Evolutionary conservation across 2,797 vertebrate species (phyloP), one percentile per base, ranked within the genome.

Genomic region (Tokudaia muenninki): DNA sequence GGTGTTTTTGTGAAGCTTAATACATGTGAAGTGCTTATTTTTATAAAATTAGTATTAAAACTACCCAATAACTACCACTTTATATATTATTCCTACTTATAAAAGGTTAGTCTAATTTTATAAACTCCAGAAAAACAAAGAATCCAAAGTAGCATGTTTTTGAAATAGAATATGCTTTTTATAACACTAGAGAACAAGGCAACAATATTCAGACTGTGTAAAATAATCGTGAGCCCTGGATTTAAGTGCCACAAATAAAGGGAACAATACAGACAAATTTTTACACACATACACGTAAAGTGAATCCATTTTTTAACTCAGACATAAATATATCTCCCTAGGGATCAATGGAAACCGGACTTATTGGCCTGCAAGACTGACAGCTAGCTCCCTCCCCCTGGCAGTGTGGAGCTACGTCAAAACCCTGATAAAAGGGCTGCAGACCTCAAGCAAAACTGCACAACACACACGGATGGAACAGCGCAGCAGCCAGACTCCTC

Each of bases 251-350:
- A 91, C 47, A 26, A 87, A 80, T 59, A 91, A 77, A 80, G 6
- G 17, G 9, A 87, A 16, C 47, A 87, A 87, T 12, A 75, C 0
- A 74, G 52, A 61, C 14, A 87, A 37, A 67, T 75, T 81, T 92
- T 92, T 41, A 59, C 26, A 91, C 57, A 86, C 12, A 81, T 4
- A 1, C 52, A 79, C 34, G 1, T 90, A 88, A 88, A 91, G 81
- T 55, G 81, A 94, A 94, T 41, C 88, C 79, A 94, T 72, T 89
- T 83, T 92, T 93, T 96, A 96, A 97, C 83, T 11, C 57, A 70
- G 47, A 93, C n/a, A 52, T 52, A 94, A 93, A 74, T 78, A 74
- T 31, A 83, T 70, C 37, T 87, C 94, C 87, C 90, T 70, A 67
- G 81, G 70, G 44, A 88, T 78, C n/a, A 70, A 91, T 34, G 82